Evolutionary conservation across 2,797 vertebrate genomes (phyloP).

Genomic region (Craterocephalus amniculus): DNA sequence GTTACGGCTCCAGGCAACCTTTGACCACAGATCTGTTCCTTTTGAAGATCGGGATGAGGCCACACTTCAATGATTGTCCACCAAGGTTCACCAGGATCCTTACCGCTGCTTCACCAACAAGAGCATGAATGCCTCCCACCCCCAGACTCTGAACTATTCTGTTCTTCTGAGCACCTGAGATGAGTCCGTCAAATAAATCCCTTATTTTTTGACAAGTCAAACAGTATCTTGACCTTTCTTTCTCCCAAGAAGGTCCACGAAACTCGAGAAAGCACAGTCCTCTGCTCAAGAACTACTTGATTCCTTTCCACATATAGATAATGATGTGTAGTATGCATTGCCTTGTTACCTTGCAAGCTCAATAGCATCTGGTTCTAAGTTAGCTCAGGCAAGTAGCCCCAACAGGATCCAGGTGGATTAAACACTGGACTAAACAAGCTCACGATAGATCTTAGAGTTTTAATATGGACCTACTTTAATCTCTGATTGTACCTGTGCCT

Average conservation of each 20-base stretch:
- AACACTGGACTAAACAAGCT: constrained; percentile 44
- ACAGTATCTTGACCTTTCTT: constrained; percentile 44
- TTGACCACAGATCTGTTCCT: constrained; percentile 28
- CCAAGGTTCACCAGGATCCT: constrained; percentile 57
- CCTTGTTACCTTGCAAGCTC: constrained; percentile 28
- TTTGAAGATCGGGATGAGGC: constrained; percentile 33
- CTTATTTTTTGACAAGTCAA: constrained; percentile 43
- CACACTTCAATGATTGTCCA: constrained; percentile 57
- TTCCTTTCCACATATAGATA: constrained; percentile 27
- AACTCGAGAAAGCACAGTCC: constrained; percentile 41
- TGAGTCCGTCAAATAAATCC: constrained; percentile 32
- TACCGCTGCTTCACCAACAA: constrained; percentile 75
- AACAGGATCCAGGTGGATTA: constrained; percentile 27
- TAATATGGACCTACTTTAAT: constrained; percentile 51
- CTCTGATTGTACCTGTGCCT: constrained; percentile 66
- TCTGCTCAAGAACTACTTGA: constrained; percentile 44
- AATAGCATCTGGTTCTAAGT: constrained; percentile 34
- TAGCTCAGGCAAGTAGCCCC: constrained; percentile 21
- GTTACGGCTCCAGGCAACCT: constrained; percentile 28
- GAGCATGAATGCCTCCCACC: constrained; percentile 74
- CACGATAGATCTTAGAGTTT: constrained; percentile 25
- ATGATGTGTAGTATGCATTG: constrained; percentile 40
- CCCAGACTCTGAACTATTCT: constrained; percentile 26
- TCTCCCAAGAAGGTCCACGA: constrained; percentile 17
- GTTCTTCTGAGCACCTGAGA: constrained; percentile 42